Conservation (phyloP, 2,888 invertebrate species). For the Platycheirus albimanus region DNA sequence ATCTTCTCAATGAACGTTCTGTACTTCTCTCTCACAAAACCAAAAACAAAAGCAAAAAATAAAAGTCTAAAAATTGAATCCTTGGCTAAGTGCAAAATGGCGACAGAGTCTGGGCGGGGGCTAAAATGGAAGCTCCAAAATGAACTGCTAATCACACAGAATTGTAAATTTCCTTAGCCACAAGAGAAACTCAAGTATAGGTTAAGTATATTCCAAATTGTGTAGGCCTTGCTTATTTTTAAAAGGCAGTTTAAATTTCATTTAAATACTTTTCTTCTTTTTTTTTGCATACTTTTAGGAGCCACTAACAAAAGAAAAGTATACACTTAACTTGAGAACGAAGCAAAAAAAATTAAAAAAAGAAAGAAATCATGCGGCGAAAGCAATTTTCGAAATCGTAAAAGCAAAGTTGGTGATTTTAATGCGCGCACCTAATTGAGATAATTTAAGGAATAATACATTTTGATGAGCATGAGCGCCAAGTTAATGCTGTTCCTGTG, state of each 20-base stretch:
- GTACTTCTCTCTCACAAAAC: background rate
- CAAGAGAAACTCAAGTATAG: conserved; percentile 24
- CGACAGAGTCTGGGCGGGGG: conserved; percentile 25
- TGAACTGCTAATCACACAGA: conserved; percentile 58
- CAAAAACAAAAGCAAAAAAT: background rate
- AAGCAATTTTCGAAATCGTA: conserved; percentile 68
- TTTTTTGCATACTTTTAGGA: background rate
- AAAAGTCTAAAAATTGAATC: background rate
- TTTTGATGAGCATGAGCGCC: conserved; percentile 43
- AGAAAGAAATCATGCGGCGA: conserved; percentile 36
- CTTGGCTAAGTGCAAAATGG: conserved; percentile 18
- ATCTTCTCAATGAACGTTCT: conserved; percentile 4
- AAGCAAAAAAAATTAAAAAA: background rate
- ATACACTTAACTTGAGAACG: conserved; percentile 1
- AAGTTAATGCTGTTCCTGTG: conserved; percentile 33
- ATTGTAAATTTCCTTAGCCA: conserved; percentile 44
- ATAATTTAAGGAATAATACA: conserved; percentile 53
- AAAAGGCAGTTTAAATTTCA: conserved; percentile 61
- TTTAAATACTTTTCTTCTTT: conserved; percentile 38
- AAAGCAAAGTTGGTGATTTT: conserved; percentile 71
- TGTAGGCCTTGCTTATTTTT: conserved; percentile 16
- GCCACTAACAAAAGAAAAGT: conserved; percentile 10
- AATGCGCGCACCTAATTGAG: conserved; percentile 67
- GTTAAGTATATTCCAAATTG: background rate
- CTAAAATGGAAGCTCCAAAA: conserved; percentile 33